These are phyloP conservation scores for Istiophorus platypterus DNA, from an alignment of 2,113 vertebrate species.

Conservation along the genomic window DNA sequence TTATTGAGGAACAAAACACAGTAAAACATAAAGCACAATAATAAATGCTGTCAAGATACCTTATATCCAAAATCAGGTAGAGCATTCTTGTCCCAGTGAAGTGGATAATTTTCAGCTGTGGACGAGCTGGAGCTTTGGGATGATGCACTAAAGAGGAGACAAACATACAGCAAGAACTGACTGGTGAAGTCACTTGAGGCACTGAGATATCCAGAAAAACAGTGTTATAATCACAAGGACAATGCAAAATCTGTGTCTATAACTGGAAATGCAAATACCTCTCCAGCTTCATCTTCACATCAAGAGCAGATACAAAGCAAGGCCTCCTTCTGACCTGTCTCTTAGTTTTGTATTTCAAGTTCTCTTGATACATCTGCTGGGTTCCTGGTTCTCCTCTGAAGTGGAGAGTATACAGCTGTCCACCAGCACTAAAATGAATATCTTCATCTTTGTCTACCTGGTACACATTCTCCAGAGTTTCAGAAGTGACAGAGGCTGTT, in stretches of 20 bases:
- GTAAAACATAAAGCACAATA: neutral
- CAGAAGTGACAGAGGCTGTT: slow-evolving; percentile 60
- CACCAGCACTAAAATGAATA: slow-evolving; percentile 59
- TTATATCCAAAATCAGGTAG: slow-evolving; percentile 86
- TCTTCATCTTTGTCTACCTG: slow-evolving; percentile 63
- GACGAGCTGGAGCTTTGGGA: slow-evolving; percentile 58
- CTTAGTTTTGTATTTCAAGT: slow-evolving; percentile 79
- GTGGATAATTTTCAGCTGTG: slow-evolving; percentile 76
- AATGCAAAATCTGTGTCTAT: neutral
- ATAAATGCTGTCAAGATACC: slow-evolving; percentile 76
- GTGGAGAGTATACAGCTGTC: slow-evolving; percentile 70
- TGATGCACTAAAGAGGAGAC: slow-evolving; percentile 22
- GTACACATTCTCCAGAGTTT: slow-evolving; percentile 77
- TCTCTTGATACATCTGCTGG: slow-evolving; percentile 88
- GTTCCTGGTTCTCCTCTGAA: slow-evolving; percentile 59
- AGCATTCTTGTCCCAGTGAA: slow-evolving; percentile 89
- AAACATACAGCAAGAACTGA: neutral
- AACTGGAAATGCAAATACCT: slow-evolving; percentile 58
- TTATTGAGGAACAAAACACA: neutral
- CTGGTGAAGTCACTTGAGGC: neutral
- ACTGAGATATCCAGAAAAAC: neutral
- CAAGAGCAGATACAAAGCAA: slow-evolving; percentile 87
- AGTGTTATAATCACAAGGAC: neutral
- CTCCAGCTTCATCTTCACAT: slow-evolving; percentile 82
- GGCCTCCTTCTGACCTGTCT: slow-evolving; percentile 89